These are phyloP conservation scores for Parnassius apollo DNA, from an alignment of 2,888 invertebrate genomes.

Conservation along the genomic window DNA sequence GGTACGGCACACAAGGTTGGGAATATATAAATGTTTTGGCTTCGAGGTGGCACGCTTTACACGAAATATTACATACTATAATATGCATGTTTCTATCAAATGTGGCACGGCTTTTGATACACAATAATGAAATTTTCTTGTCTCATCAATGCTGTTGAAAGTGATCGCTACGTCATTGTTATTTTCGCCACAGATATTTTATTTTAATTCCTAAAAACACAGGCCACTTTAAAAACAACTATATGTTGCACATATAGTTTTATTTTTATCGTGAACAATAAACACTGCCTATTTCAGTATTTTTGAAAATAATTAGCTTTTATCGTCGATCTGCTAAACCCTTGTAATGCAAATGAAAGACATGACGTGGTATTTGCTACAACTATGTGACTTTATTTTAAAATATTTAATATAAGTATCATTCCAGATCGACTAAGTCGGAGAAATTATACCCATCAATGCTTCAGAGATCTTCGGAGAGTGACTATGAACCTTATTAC, in stretches of 20 bases:
- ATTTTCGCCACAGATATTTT: conserved; percentile 12
- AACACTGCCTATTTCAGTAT: conserved; percentile 28
- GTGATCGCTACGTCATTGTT: conserved; percentile 2
- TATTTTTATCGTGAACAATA: conserved; percentile 24
- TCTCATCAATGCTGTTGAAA: conserved; percentile 23
- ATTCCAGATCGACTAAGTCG: conserved; percentile 93
- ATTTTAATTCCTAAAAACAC: conserved; percentile 2
- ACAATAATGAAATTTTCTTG: conserved; percentile 22
- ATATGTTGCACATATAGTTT: conserved; percentile 21
- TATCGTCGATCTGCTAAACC: conserved; percentile 48
- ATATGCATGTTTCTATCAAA: conserved; percentile 59
- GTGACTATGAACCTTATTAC: conserved; percentile 93
- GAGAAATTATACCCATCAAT: conserved; percentile 96
- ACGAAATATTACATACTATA: conserved; percentile 34
- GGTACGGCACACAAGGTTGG: conserved; percentile 82
- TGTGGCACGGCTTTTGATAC: conserved; percentile 66
- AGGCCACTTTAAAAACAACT: conserved; percentile 6
- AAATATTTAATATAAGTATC: conserved; percentile 12
- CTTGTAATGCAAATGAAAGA: conserved; percentile 36
- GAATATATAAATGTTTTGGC: conserved; percentile 63
- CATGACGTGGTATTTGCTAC: conserved; percentile 44
- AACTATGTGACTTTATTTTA: conserved; percentile 7
- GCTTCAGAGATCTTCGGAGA: conserved; percentile 90
- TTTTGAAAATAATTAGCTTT: conserved; percentile 42
- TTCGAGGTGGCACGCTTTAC: conserved; percentile 74